phyloP scores from a whole-genome alignment of 1,140 invertebrate species.

The Charaxes varanes region DNA sequence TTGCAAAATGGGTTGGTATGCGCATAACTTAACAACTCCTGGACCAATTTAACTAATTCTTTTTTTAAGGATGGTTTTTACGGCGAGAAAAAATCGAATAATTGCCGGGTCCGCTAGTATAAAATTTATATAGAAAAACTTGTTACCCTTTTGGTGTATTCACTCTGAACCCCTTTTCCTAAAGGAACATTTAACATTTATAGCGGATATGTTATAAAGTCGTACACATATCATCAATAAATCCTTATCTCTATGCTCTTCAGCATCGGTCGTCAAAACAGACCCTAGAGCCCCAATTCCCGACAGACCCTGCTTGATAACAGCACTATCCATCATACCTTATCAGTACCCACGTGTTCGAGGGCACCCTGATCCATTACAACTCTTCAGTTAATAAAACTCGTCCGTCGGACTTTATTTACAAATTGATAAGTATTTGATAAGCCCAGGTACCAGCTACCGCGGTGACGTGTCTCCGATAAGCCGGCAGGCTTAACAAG shows the following conservation, averaged over 20 bases:
- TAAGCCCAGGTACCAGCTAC: slow-evolving; percentile 36
- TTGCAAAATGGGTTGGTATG: too few relatives aligned
- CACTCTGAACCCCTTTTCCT: too few relatives aligned
- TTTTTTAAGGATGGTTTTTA: too few relatives aligned
- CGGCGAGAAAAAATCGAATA: too few relatives aligned
- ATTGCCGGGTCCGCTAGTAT: too few relatives aligned
- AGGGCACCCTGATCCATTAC: slow-evolving; percentile 46
- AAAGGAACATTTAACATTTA: too few relatives aligned
- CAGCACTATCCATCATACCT: slow-evolving; percentile 37
- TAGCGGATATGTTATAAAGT: too few relatives aligned
- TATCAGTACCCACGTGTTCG: slow-evolving; percentile 35
- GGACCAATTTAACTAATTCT: too few relatives aligned
- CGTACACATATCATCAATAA: slow-evolving; percentile 3
- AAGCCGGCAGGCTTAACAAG: slow-evolving; percentile 20
- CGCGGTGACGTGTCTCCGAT: slow-evolving; percentile 24
- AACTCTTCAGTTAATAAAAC: slow-evolving; percentile 52
- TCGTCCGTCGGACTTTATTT: slow-evolving; percentile 40
- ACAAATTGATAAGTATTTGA: slow-evolving; percentile 50
- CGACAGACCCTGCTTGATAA: slow-evolving; percentile 28
- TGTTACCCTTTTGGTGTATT: too few relatives aligned
- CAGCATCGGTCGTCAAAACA: slow-evolving; percentile 23
- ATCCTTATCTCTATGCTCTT: background rate
- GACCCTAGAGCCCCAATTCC: slow-evolving; percentile 15
- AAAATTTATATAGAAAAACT: too few relatives aligned
- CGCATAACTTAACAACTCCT: too few relatives aligned